phyloP scores from a whole-genome alignment of 2,888 invertebrate species.

The Ormyrus thymus region DNA sequence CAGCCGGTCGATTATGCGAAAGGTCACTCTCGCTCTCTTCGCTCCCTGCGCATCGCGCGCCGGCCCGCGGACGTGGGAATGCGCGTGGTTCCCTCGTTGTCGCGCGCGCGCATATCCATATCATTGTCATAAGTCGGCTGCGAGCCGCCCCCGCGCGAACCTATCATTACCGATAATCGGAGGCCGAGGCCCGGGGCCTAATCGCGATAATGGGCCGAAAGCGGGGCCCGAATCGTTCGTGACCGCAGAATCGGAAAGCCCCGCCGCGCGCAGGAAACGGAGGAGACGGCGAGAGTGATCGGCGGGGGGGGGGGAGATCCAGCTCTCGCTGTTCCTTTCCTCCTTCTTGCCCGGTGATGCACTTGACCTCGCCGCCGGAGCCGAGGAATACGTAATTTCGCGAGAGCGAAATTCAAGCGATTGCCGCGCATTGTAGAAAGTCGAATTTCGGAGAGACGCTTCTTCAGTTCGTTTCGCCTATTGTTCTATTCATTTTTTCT shows the following conservation, averaged over 20 bases:
- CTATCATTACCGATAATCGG: slow-evolving; percentile 73
- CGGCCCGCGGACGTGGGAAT: slow-evolving; percentile 44
- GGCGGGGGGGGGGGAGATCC: background rate
- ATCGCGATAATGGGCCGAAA: slow-evolving; percentile 71
- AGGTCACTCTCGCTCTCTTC: slow-evolving; percentile 59
- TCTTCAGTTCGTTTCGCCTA: no score
- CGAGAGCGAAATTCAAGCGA: background rate
- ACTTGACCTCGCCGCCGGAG: background rate
- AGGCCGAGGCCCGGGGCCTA: slow-evolving; percentile 66
- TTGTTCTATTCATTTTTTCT: no score
- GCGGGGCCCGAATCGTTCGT: slow-evolving; percentile 66
- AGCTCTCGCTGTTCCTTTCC: background rate
- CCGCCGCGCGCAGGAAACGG: background rate
- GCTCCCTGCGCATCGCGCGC: background rate
- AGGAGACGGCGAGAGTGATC: background rate
- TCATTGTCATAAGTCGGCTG: slow-evolving; percentile 65
- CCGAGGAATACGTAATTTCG: slow-evolving; percentile 13
- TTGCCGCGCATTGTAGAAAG: no score
- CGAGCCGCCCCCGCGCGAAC: slow-evolving; percentile 56
- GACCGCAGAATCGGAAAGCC: slow-evolving; percentile 70
- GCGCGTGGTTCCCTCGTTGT: slow-evolving; percentile 27
- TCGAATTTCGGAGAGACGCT: no score
- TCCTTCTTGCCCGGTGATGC: background rate
- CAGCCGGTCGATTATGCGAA: slow-evolving; percentile 53
- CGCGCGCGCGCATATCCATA: slow-evolving; percentile 64